These are phyloP conservation scores for Exocentrus adspersus DNA, from an alignment of 2,888 invertebrate species.

Conservation along the genomic window DNA sequence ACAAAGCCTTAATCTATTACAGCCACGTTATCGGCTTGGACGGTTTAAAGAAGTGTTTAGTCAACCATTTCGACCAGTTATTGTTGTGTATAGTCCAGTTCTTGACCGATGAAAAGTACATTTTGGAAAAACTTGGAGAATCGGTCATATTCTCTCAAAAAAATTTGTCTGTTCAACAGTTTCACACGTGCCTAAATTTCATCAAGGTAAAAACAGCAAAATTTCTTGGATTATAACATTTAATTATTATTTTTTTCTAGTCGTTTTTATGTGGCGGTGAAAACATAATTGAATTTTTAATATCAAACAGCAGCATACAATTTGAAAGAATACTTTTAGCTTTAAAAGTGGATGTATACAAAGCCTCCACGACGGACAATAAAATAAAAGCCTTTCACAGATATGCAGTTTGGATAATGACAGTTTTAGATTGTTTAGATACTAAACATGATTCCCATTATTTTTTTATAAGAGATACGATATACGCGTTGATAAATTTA, in stretches of 20 bases:
- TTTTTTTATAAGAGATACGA: constrained; percentile 69
- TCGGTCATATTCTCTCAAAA: constrained; percentile 53
- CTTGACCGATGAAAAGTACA: constrained; percentile 56
- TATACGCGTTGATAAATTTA: constrained; percentile 66
- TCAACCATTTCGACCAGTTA: constrained; percentile 50
- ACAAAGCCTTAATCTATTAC: constrained; percentile 52
- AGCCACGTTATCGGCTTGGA: constrained; percentile 51
- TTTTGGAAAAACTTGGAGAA: constrained; percentile 41
- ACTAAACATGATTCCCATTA: constrained; percentile 60
- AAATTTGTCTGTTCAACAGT: constrained; percentile 59
- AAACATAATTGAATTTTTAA: constrained; percentile 36
- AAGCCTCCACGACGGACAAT: constrained; percentile 65
- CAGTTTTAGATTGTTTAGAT: constrained; percentile 60
- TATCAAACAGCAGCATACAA: constrained; percentile 48
- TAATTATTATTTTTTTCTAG: constrained; percentile 59
- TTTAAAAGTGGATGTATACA: constrained; percentile 64
- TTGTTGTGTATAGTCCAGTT: constrained; percentile 55
- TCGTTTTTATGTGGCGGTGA: constrained; percentile 39
- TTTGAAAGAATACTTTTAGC: constrained; percentile 54
- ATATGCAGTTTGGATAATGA: constrained; percentile 65
- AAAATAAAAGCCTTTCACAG: constrained; percentile 69
- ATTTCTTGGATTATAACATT: too few relatives aligned
- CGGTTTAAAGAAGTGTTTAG: constrained; percentile 40
- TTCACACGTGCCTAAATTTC: constrained; percentile 42
- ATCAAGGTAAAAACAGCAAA: constrained; percentile 46